Conservation (phyloP, 1,140 invertebrate genomes). For the Aplysia californica region DNA sequence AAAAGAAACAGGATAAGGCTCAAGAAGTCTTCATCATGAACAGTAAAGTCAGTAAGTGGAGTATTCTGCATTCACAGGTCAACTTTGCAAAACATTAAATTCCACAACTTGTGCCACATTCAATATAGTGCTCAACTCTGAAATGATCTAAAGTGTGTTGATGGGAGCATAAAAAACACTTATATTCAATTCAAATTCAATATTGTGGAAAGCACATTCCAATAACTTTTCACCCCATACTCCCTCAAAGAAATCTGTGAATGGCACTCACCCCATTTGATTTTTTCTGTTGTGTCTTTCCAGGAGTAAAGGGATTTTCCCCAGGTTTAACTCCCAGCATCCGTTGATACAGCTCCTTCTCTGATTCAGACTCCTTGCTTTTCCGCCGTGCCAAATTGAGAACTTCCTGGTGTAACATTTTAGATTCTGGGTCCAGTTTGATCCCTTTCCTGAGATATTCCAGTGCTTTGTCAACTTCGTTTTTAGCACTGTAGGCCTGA, state of each 20-base stretch:
- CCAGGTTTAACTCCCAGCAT: slow-evolving; percentile 24
- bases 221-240: neutral
- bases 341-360: slow-evolving; percentile 19
- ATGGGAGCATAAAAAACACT: neutral
- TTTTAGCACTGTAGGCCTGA: slow-evolving; percentile 24
- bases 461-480: slow-evolving; percentile 15
- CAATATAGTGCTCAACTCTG: too few relatives aligned
- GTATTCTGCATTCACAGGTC: too few relatives aligned
- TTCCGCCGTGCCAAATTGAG: slow-evolving; percentile 13
- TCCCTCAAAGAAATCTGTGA: neutral
- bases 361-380: slow-evolving; percentile 18
- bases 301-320: neutral
- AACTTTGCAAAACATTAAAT: too few relatives aligned
- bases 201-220: neutral
- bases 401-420: slow-evolving; percentile 27
- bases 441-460: slow-evolving; percentile 2
- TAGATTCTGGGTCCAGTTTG: slow-evolving; percentile 24
- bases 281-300: neutral
- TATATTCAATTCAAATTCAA: neutral
- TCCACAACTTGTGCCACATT: too few relatives aligned
- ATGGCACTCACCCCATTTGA: slow-evolving; percentile 2
- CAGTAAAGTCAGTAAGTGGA: too few relatives aligned
- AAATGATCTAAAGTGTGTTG: too few relatives aligned
- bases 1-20: too few relatives aligned
- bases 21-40: too few relatives aligned